These are phyloP conservation scores for Synanthedon vespiformis DNA, from an alignment of 2,888 invertebrate species.

Conservation along the genomic window DNA sequence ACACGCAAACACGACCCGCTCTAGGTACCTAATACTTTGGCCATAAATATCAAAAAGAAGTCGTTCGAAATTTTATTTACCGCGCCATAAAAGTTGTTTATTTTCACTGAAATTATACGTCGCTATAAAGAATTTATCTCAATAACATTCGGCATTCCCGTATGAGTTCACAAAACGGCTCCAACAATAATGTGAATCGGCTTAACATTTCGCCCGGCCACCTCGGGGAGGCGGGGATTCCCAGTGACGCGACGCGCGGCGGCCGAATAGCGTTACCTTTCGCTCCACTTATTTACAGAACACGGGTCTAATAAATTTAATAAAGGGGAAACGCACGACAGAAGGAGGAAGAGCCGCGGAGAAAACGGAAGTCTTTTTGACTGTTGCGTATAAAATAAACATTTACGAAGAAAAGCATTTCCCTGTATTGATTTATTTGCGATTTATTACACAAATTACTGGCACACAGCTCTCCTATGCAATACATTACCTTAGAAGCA, in stretches of 20 bases:
- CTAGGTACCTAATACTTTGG: not conserved
- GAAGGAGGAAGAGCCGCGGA: conserved; percentile 23
- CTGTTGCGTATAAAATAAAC: conserved; percentile 12
- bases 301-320: conserved; percentile 57
- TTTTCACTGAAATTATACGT: not conserved
- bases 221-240: conserved; percentile 36
- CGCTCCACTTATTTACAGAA: conserved; percentile 49
- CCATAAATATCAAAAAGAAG: not conserved
- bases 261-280: conserved; percentile 36
- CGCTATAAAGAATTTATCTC: conserved; percentile 15
- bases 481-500: conserved; percentile 12
- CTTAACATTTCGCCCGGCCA: conserved; percentile 35
- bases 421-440: not conserved
- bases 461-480: not conserved
- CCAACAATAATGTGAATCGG: conserved; percentile 44
- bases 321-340: conserved; percentile 49
- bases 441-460: not conserved
- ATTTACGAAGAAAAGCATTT: conserved; percentile 3
- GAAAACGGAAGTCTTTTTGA: conserved; percentile 14
- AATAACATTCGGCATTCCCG: conserved; percentile 13
- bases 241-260: conserved; percentile 37
- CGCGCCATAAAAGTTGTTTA: not conserved
- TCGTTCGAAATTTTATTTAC: not conserved
- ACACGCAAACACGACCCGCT: not conserved
- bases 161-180: conserved; percentile 38